phyloP scores from a whole-genome alignment of 2,113 vertebrate genomes.

The Carollia perspicillata region DNA sequence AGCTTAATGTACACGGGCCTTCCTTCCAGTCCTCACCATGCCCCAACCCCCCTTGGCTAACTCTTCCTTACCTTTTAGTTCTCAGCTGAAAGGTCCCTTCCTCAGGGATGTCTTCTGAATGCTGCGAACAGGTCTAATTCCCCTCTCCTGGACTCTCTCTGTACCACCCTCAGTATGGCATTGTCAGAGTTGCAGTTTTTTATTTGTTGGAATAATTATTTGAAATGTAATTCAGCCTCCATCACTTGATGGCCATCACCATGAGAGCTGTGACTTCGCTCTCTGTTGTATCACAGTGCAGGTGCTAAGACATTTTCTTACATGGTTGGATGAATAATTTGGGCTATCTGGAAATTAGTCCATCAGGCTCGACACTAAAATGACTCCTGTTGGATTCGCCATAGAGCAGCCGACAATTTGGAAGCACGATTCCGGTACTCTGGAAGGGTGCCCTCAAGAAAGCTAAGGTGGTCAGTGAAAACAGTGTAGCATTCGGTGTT shows the following conservation, averaged over 20 bases:
- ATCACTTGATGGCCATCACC: not conserved
- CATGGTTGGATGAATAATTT: not conserved
- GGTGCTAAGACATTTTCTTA: not conserved
- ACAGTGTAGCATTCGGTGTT: rapidly evolving
- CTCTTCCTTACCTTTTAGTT: not conserved
- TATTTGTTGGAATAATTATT: not conserved
- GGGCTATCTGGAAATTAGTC: not conserved
- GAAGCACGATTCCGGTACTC: not conserved
- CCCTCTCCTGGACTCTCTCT: not conserved
- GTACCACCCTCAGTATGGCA: not conserved
- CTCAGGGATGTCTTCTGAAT: not conserved
- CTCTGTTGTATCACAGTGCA: not conserved
- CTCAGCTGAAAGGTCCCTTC: not conserved
- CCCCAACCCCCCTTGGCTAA: not conserved
- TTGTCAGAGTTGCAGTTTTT: not conserved
- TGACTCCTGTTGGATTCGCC: not conserved
- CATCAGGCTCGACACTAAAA: not conserved
- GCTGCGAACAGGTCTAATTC: not conserved
- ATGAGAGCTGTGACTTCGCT: not conserved
- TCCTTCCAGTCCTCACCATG: not conserved
- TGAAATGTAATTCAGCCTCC: not conserved
- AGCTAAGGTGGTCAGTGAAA: not conserved
- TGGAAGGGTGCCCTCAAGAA: not conserved
- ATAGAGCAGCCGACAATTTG: not conserved
- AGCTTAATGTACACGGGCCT: no score